These are phyloP conservation scores for Megastigmus dorsalis DNA, from an alignment of 2,888 invertebrate genomes.

Conservation along the genomic window DNA sequence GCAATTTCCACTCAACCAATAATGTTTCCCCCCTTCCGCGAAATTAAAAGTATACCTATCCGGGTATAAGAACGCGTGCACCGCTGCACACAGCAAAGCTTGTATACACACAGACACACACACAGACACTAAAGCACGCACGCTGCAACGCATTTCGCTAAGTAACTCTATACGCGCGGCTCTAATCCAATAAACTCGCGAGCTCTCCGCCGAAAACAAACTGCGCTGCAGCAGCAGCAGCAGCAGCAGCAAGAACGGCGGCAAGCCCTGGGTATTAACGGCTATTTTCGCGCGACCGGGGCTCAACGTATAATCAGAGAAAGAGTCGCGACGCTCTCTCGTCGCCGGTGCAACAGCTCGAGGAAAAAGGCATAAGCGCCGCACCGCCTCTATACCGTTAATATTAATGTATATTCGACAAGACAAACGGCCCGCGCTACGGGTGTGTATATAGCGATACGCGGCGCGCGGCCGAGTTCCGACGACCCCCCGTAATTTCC, in stretches of 20 bases:
- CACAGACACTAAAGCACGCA: too few species aligned
- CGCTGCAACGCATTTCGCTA: slow-evolving; percentile 3
- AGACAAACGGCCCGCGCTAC: not conserved
- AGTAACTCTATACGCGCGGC: slow-evolving; percentile 1
- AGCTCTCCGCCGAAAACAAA: slow-evolving; percentile 3
- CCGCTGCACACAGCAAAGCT: too few species aligned
- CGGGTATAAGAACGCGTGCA: too few species aligned
- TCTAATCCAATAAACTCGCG: slow-evolving; percentile 24
- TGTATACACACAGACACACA: too few species aligned
- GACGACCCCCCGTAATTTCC: slow-evolving; percentile 32
- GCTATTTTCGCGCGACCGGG: not conserved
- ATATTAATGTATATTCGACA: slow-evolving; percentile 40
- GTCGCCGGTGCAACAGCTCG: not conserved
- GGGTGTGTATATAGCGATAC: too few species aligned
- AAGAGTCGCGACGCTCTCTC: not conserved
- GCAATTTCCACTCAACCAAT: too few species aligned
- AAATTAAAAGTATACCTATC: too few species aligned
- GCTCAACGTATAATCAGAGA: slow-evolving; percentile 23
- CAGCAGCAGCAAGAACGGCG: not conserved
- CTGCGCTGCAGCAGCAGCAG: not conserved
- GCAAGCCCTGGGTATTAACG: not conserved
- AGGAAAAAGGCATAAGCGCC: not conserved
- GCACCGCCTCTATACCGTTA: too few species aligned
- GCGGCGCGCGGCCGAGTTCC: too few species aligned
- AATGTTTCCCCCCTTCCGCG: too few species aligned